phyloP scores from a whole-genome alignment of 2,797 vertebrate genomes.

The Poecilia picta region DNA sequence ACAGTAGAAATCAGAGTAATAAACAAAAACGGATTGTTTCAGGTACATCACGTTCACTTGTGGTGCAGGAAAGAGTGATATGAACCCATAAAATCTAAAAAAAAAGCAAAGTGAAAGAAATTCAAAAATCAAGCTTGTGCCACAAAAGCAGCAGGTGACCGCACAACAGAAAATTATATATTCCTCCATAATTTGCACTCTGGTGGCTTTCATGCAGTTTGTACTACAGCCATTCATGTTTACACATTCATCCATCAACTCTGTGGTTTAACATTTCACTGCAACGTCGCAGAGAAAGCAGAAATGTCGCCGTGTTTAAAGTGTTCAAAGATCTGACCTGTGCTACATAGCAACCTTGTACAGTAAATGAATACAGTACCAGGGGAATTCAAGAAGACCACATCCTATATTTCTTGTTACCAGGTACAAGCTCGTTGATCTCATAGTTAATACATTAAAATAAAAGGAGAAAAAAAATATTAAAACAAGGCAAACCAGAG shows the following conservation, averaged over 20 bases:
- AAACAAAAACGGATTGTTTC: conserved; percentile 41
- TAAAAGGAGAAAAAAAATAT: conserved; percentile 25
- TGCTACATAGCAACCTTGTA: conserved; percentile 72
- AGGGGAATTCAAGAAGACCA: conserved; percentile 15
- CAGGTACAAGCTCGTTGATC: conserved; percentile 42
- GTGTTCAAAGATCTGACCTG: conserved; percentile 46
- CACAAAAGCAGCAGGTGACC: conserved; percentile 34
- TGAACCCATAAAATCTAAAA: conserved; percentile 2
- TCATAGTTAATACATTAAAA: conserved; percentile 40
- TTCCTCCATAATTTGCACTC: conserved; percentile 26
- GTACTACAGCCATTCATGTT: conserved; percentile 41
- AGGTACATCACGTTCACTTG: conserved; percentile 56
- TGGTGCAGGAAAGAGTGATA: conserved; percentile 42
- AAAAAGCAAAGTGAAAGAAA: conserved; percentile 57
- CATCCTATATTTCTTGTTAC: conserved; percentile 25
- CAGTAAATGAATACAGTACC: conserved; percentile 40
- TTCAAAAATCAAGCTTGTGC: conserved; percentile 29
- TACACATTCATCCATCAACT: conserved; percentile 46
- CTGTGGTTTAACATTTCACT: conserved; percentile 24
- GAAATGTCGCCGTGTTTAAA: conserved; percentile 22
- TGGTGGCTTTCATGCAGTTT: conserved; percentile 53
- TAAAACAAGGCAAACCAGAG: conserved; percentile 62
- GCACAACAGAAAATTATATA: conserved; percentile 36
- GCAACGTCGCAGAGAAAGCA: conserved; percentile 20
- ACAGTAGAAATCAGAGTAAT: neutral